These are phyloP conservation scores for Rhingia campestris DNA, from an alignment of 2,888 invertebrate species.

Conservation along the genomic window DNA sequence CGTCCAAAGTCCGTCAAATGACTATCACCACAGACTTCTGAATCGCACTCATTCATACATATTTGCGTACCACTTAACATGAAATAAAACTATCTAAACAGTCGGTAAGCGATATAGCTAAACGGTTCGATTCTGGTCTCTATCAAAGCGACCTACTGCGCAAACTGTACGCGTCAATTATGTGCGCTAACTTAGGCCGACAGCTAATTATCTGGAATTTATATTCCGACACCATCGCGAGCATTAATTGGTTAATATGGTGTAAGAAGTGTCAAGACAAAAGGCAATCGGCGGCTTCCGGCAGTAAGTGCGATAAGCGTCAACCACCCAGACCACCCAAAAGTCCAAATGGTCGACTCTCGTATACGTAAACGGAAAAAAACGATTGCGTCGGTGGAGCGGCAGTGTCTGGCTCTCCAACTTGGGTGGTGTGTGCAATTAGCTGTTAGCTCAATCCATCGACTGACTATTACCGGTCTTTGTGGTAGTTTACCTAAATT, in stretches of 20 bases:
- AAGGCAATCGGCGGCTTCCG: conserved; percentile 65
- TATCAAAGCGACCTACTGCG: conserved; percentile 40
- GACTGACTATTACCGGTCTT: conserved; percentile 51
- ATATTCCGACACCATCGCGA: conserved; percentile 68
- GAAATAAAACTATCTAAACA: not conserved
- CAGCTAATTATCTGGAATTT: conserved; percentile 67
- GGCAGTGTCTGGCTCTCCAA: conserved; percentile 33
- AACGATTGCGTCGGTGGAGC: conserved; percentile 5
- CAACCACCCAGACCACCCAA: conserved; percentile 60
- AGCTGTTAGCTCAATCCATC: conserved; percentile 52
- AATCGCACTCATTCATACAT: too few relatives aligned
- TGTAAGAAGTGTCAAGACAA: conserved; percentile 71
- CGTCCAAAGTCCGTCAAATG: conserved; percentile 22
- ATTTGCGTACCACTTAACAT: too few relatives aligned
- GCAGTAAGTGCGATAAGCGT: conserved; percentile 62
- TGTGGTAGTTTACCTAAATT: conserved; percentile 40
- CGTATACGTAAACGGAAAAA: conserved; percentile 45
- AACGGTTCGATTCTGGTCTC: conserved; percentile 37
- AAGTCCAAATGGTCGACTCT: conserved; percentile 23
- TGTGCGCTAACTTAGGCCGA: conserved; percentile 32
- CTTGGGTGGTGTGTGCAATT: conserved; percentile 47
- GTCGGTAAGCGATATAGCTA: conserved; percentile 23
- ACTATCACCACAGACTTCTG: not conserved
- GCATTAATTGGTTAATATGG: conserved; percentile 74
- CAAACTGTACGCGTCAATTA: conserved; percentile 35